Conservation (phyloP, 2,888 invertebrate species). For the Volucella inanis region DNA sequence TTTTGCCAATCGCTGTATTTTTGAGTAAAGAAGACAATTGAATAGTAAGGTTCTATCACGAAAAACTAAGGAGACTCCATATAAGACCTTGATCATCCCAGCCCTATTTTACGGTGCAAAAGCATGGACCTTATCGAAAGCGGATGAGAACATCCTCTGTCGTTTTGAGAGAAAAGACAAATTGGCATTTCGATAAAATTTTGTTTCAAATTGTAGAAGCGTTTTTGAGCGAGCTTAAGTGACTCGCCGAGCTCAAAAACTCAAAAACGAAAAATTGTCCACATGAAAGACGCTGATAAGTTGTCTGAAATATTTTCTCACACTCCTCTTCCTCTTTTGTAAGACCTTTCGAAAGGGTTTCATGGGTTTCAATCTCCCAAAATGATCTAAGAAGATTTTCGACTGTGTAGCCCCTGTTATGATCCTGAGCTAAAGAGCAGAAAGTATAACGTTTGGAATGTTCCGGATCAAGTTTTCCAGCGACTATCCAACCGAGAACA, state of each 20-base stretch:
- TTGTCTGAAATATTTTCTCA: conserved; percentile 8
- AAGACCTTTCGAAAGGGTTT: conserved; percentile 7
- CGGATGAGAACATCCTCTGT: too few species aligned
- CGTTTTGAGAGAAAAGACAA: too few species aligned
- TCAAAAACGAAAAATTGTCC: not conserved
- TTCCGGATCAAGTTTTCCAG: conserved; percentile 8
- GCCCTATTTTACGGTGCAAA: too few species aligned
- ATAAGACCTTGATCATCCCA: too few species aligned
- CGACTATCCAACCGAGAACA: not conserved
- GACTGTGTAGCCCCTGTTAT: not conserved
- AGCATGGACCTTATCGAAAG: too few species aligned
- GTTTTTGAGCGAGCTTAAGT: not conserved
- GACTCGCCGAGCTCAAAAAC: conserved; percentile 5
- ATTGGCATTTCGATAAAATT: not conserved
- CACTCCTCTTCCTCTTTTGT: not conserved
- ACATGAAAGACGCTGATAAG: conserved; percentile 10
- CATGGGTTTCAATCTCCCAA: not conserved
- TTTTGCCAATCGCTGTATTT: too few species aligned
- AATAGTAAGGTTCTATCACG: too few species aligned
- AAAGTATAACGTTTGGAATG: not conserved
- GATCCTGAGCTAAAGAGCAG: not conserved
- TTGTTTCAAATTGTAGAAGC: conserved; percentile 18
- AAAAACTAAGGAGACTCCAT: too few species aligned
- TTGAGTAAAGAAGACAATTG: too few species aligned
- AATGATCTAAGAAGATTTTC: not conserved